phyloP scores from a whole-genome alignment of 2,797 vertebrate species.

The Eurystomus glaucurus region DNA sequence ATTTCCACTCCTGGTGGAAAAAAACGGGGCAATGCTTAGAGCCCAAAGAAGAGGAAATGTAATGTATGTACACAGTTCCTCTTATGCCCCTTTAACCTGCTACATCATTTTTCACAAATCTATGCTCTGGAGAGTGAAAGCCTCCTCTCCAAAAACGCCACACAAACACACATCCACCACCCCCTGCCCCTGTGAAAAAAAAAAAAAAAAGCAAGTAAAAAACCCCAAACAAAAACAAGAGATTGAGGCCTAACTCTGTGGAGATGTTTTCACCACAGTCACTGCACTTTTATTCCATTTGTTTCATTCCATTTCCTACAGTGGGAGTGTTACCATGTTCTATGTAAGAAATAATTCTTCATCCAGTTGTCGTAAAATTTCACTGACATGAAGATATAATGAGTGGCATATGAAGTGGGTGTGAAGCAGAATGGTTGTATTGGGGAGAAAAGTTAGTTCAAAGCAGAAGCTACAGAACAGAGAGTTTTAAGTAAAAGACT shows the following conservation, averaged over 20 bases:
- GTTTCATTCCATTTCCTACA: conserved; percentile 66
- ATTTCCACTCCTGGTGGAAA: conserved; percentile 43
- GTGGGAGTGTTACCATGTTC: conserved; percentile 45
- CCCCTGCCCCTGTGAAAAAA: background rate
- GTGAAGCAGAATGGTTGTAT: background rate
- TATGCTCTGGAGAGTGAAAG: conserved; percentile 15
- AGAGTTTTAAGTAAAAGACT: background rate
- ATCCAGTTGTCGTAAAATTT: conserved; percentile 54
- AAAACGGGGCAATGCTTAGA: conserved; percentile 49
- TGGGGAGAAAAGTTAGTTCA: conserved; percentile 13
- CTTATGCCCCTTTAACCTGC: conserved; percentile 34
- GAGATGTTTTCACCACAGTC: conserved; percentile 64
- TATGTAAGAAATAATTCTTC: conserved; percentile 56
- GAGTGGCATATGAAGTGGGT: conserved; percentile 17
- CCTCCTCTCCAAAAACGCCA: background rate
- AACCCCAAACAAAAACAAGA: background rate
- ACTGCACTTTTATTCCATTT: conserved; percentile 63
- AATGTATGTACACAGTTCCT: conserved; percentile 28
- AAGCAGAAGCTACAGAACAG: conserved; percentile 18
- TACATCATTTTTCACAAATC: conserved; percentile 46
- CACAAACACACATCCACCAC: background rate
- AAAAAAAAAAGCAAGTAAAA: background rate
- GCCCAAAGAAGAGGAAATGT: conserved; percentile 53
- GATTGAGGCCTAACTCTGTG: conserved; percentile 53
- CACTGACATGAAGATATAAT: conserved; percentile 6